Evolutionary conservation across 2,888 invertebrate genomes (phyloP), one percentile per base, ranked within the genome.

Genomic region (Arge pagana): DNA sequence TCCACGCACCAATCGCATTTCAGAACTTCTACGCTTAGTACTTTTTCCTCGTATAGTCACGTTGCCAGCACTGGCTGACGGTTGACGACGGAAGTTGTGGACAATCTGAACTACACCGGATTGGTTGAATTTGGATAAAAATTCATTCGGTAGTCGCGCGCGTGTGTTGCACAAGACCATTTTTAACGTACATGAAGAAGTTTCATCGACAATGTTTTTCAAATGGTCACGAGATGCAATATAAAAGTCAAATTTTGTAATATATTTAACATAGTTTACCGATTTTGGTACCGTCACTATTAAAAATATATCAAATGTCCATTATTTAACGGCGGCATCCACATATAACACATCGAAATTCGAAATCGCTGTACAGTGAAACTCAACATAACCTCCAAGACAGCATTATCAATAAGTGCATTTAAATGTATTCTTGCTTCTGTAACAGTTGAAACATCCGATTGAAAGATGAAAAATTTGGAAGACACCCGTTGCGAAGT

Each of bases 401-500:
- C 28, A 52, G 28, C 31, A 41, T 35, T 48, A 35, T 11, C 39
- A 40, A 54, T 58, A 48, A 40, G 16, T 52, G 35, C 62, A 55
- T 59, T 21, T 48, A 16, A 51, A 26, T 31, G 52, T 6, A 52
- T 30, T 43, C 50, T 48, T 49, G 56, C 53, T 56, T 31, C 4
- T 8, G 28, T 15, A n/a, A 13, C 10, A 11, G 8, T 13, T 11
- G 16, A 21, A 42, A 16, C 23, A 24, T 33, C 7, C 10, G 45
- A 13, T 43, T 53, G 33, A 63, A 58, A 59, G 21, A 74, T 74
- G 74, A 74, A 61, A 57, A 71, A 74, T 52, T 36, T 74, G 16
- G 71, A 71, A 45, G 70, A 74, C 54, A 65, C 66, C 10, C 65
- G 64, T 52, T 72, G 72, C 59, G 74, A 74, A 67, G 74, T 74